A percentile compares a stretch with the other conserved stretches of the same genome.
Evolutionary conservation across 2,113 vertebrate species (phyloP).

Genomic region (Epinephelus cyanopodus): DNA sequence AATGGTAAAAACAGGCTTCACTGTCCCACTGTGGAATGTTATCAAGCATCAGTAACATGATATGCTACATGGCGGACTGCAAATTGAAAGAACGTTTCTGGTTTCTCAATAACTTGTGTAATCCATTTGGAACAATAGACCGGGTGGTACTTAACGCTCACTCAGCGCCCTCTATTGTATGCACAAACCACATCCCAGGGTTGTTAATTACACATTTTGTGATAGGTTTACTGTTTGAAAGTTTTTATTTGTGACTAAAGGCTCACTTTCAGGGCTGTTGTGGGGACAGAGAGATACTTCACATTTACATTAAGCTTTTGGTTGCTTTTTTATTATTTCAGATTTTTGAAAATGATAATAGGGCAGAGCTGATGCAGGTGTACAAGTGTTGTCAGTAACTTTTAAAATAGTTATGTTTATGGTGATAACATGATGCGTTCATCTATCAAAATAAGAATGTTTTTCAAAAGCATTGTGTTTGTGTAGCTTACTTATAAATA

Average conservation of each 20-base stretch:
- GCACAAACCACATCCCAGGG: not conserved
- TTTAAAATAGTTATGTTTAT: not conserved
- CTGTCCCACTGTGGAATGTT: not conserved
- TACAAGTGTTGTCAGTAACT: not conserved
- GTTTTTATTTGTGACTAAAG: not conserved
- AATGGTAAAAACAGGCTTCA: constrained; percentile 23
- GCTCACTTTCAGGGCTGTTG: not conserved
- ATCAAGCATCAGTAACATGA: not conserved
- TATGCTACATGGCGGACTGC: accelerated
- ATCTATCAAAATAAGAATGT: not conserved
- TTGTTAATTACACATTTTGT: not conserved
- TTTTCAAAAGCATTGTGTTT: not conserved
- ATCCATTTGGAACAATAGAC: not conserved
- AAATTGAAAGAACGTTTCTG: not conserved
- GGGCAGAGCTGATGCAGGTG: not conserved
- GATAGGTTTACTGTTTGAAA: not conserved
- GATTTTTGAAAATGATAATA: too few relatives aligned
- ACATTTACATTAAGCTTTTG: not conserved
- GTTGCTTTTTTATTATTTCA: not conserved
- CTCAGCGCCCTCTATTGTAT: not conserved
- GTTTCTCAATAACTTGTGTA: not conserved
- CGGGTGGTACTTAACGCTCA: not conserved
- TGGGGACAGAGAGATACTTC: not conserved
- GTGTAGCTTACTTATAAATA: not conserved
- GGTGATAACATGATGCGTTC: not conserved